These are phyloP conservation scores for Thaumatotibia leucotreta DNA, from an alignment of 1,140 invertebrate genomes.

Conservation along the genomic window DNA sequence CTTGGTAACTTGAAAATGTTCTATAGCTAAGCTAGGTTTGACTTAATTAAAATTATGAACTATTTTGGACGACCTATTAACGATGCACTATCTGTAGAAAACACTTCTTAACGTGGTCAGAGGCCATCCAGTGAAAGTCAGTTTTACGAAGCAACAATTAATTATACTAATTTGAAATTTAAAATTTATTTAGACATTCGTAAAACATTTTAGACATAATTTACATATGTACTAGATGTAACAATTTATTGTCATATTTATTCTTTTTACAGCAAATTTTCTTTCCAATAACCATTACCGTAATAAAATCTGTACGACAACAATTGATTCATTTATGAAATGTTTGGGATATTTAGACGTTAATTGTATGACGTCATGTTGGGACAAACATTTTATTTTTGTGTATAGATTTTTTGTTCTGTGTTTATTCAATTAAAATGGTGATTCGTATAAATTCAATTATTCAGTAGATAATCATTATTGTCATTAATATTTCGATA, in stretches of 20 bases:
- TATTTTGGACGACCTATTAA: background rate
- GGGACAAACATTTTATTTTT: too few species aligned
- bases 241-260: slow-evolving; percentile 2
- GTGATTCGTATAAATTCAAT: background rate
- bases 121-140: background rate
- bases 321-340: background rate
- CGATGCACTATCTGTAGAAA: background rate
- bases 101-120: background rate
- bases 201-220: slow-evolving; percentile 15
- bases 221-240: background rate
- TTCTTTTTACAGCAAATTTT: background rate
- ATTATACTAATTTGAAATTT: background rate
- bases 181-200: background rate
- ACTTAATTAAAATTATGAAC: background rate
- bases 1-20: background rate
- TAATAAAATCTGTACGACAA: slow-evolving; percentile 11
- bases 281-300: background rate
- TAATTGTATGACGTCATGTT: background rate
- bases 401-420: too few species aligned
- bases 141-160: background rate
- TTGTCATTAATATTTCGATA: background rate
- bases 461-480: background rate
- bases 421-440: background rate
- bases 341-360: background rate
- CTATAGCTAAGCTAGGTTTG: background rate